Conservation (phyloP, 2,113 vertebrate genomes). For the Phasianus colchicus region DNA sequence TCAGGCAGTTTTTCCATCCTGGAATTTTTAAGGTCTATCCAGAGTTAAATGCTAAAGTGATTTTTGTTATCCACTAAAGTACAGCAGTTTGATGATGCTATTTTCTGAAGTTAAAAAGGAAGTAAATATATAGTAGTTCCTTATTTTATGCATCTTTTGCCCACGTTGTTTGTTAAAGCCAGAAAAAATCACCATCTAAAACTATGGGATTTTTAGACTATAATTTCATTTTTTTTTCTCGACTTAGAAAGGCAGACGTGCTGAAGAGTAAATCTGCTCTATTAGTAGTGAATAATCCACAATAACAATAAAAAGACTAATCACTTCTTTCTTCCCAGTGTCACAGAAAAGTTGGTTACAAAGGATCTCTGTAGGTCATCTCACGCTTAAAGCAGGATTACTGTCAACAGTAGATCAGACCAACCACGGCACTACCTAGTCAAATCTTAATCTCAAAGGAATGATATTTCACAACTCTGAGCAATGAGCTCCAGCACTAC, state of each 20-base stretch:
- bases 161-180: background rate
- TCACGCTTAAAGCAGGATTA: background rate
- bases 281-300: background rate
- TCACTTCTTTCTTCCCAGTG: background rate
- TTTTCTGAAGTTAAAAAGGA: constrained; percentile 12
- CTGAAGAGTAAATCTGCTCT: background rate
- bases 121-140: background rate
- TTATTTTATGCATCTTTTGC: background rate
- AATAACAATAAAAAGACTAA: background rate
- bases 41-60: constrained; percentile 18
- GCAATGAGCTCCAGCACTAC: background rate
- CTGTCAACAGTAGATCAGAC: background rate
- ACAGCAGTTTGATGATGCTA: background rate
- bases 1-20: background rate
- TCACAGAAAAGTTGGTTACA: background rate
- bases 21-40: constrained; percentile 40
- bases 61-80: constrained; percentile 37
- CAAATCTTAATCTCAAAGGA: background rate
- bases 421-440: background rate
- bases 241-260: background rate
- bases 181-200: background rate
- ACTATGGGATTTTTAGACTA: background rate
- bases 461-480: background rate
- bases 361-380: background rate
- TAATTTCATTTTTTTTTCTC: background rate